These are phyloP conservation scores for Panurus biarmicus DNA, from an alignment of 2,113 vertebrate species.

Conservation along the genomic window DNA sequence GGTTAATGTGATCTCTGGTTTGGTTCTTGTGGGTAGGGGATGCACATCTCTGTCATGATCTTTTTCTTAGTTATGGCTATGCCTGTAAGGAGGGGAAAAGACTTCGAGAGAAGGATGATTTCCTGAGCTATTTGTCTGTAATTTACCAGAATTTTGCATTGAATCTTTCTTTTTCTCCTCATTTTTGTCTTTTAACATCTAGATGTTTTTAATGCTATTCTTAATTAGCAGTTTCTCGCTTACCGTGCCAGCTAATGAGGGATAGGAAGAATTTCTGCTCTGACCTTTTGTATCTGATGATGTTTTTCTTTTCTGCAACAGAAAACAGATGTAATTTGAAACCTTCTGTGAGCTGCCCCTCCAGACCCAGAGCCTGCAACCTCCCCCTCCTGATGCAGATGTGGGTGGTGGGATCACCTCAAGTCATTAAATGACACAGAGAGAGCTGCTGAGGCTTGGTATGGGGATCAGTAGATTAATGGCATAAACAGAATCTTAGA, in stretches of 20 bases:
- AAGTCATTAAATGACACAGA: neutral
- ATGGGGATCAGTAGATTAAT: neutral
- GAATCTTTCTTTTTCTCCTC: neutral
- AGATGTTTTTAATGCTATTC: neutral
- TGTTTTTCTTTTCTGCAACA: neutral
- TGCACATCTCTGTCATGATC: neutral
- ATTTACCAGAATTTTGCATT: neutral
- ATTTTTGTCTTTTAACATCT: neutral
- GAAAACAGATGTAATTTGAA: neutral
- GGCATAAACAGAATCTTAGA: neutral
- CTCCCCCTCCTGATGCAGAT: fast-evolving
- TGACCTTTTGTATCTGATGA: conserved; percentile 1
- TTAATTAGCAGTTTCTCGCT: neutral
- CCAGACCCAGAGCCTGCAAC: neutral
- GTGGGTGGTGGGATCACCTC: neutral
- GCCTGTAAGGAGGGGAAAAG: neutral
- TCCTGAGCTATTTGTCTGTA: neutral
- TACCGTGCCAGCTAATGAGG: neutral
- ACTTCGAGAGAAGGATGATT: neutral
- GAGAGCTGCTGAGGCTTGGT: neutral
- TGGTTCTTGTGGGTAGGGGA: neutral
- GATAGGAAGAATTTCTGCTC: neutral
- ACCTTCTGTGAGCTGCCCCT: neutral
- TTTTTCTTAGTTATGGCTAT: neutral
- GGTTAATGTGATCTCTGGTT: neutral